Evolutionary conservation across 2,888 invertebrate genomes (phyloP).

Genomic region (Ectobius pallidus): DNA sequence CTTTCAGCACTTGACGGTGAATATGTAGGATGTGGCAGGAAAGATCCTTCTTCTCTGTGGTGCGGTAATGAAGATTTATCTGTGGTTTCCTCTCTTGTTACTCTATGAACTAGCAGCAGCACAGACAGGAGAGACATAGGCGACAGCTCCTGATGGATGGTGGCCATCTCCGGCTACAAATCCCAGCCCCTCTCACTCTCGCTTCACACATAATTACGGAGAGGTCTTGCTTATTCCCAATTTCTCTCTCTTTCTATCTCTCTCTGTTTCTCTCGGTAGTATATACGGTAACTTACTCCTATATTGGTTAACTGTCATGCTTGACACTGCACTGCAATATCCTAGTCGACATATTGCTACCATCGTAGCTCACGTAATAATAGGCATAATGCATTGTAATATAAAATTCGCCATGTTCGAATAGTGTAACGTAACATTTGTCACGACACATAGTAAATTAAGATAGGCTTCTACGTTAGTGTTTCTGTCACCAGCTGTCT

Average conservation of each 20-base stretch:
- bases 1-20: background rate
- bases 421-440: too few relatives aligned
- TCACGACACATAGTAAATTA: too few relatives aligned
- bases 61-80: slow-evolving; percentile 35
- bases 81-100: slow-evolving; percentile 40
- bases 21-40: background rate
- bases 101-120: slow-evolving; percentile 21
- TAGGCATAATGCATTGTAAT: too few relatives aligned
- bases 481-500: too few relatives aligned
- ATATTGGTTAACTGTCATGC: slow-evolving; percentile 17
- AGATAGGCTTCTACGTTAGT: too few relatives aligned
- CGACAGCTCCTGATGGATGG: slow-evolving; percentile 37
- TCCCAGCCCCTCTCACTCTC: slow-evolving; percentile 31
- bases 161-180: slow-evolving; percentile 39
- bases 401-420: too few relatives aligned
- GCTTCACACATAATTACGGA: slow-evolving; percentile 35
- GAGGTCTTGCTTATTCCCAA: background rate
- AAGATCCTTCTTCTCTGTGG: background rate
- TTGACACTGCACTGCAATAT: background rate
- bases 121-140: slow-evolving; percentile 16
- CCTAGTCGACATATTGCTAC: too few relatives aligned
- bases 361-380: too few relatives aligned
- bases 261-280: background rate
- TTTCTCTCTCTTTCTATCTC: background rate
- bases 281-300: too few relatives aligned